Evolutionary conservation across 2,888 invertebrate genomes (phyloP).

Genomic region (Drosophila sordidapex): DNA sequence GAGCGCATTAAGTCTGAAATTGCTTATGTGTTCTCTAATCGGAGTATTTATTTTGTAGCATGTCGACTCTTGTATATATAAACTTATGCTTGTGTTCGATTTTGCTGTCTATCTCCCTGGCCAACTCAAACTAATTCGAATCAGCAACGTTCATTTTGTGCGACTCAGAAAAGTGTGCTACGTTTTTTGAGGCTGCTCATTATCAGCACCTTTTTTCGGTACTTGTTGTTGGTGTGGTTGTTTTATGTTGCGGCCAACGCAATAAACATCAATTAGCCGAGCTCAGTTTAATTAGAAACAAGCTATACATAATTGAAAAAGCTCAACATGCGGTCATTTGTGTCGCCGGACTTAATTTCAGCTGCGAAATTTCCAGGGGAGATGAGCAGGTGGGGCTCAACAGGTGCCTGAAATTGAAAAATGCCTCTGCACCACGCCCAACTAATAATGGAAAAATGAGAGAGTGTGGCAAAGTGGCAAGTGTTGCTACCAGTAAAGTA

Average conservation of each 20-base stretch:
- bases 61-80: neutral
- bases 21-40: constrained; percentile 9
- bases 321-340: constrained; percentile 40
- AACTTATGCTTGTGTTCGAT: neutral
- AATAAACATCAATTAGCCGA: constrained; percentile 46
- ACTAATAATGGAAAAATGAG: constrained; percentile 5
- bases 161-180: constrained; percentile 26
- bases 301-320: constrained; percentile 63
- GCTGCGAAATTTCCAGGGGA: constrained; percentile 1
- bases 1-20: constrained; percentile 18
- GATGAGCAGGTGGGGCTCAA: constrained; percentile 40
- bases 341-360: constrained; percentile 19
- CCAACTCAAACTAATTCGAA: neutral
- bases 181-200: constrained; percentile 25
- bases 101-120: neutral
- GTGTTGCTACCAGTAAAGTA: constrained; percentile 51
- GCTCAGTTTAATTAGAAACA: constrained; percentile 58
- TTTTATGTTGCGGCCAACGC: constrained; percentile 6
- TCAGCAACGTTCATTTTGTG: constrained; percentile 4
- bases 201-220: constrained; percentile 26
- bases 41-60: constrained; percentile 2
- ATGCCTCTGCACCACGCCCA: constrained; percentile 16
- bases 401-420: constrained; percentile 72
- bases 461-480: constrained; percentile 53
- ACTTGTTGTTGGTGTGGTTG: neutral